phyloP scores from a whole-genome alignment of 2,888 invertebrate genomes.

The Melinaea marsaeus region DNA sequence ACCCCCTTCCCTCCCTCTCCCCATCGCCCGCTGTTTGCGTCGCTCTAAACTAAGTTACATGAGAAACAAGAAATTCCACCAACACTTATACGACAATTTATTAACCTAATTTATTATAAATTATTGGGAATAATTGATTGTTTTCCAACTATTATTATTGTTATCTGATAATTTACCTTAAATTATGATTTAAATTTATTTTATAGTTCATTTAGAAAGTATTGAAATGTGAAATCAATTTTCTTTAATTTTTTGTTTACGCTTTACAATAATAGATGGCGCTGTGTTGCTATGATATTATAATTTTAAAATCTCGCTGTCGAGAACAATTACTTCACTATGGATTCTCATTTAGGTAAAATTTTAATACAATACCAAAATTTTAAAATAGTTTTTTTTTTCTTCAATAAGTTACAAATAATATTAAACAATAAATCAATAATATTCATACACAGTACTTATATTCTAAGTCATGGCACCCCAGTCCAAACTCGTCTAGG shows the following conservation, averaged over 20 bases:
- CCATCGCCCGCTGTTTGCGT: conserved; percentile 27
- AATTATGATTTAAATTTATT: background rate
- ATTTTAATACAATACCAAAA: no score
- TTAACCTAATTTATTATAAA: background rate
- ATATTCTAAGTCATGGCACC: conserved; percentile 46
- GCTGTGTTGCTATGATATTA: background rate
- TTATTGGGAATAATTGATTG: background rate
- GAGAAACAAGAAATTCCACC: conserved; percentile 1
- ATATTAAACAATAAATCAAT: no score
- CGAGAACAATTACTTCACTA: no score
- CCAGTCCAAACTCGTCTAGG: conserved; percentile 76
- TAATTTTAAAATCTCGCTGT: no score
- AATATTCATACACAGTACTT: no score
- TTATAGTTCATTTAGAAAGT: background rate
- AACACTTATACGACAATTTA: conserved; percentile 6
- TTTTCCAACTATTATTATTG: no score
- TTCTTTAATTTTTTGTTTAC: background rate
- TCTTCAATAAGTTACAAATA: no score
- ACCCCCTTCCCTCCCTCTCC: conserved; percentile 33
- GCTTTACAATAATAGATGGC: background rate
- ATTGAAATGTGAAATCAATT: background rate
- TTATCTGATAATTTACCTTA: no score
- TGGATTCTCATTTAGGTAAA: no score
- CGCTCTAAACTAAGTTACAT: conserved; percentile 11
- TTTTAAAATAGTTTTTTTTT: no score